Conservation (phyloP, 2,113 vertebrate genomes). For the Oplegnathus fasciatus region DNA sequence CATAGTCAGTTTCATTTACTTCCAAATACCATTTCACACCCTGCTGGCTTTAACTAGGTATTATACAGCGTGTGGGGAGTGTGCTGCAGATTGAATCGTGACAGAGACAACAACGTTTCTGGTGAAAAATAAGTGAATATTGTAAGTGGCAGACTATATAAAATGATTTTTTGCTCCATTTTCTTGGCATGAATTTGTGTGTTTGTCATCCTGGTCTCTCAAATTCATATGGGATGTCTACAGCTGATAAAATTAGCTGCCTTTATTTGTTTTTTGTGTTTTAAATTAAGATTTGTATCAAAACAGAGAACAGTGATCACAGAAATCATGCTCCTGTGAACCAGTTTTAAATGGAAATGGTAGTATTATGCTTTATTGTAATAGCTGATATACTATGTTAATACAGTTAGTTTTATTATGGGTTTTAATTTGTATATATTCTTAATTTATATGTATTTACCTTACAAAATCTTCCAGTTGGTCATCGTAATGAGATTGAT, state of each 20-base stretch:
- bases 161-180: conserved; percentile 90
- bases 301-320: neutral
- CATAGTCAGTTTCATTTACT: conserved; percentile 99
- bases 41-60: conserved; percentile 99
- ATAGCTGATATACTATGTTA: neutral
- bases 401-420: neutral
- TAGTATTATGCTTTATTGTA: neutral
- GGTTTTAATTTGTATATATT: neutral
- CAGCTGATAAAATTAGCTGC: conserved; percentile 83
- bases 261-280: conserved; percentile 39
- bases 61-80: conserved; percentile 95
- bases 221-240: conserved; percentile 86
- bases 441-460: no score
- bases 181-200: conserved; percentile 61
- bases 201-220: conserved; percentile 79
- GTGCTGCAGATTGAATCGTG: conserved; percentile 99
- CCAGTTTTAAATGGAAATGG: neutral
- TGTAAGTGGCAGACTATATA: conserved; percentile 97
- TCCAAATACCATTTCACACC: conserved; percentile 99
- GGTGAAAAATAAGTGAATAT: conserved; percentile 98
- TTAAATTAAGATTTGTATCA: conserved; percentile 13
- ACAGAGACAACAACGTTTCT: conserved; percentile 97
- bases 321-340: neutral
- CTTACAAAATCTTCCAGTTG: no score
- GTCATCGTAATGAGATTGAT: no score